phyloP scores from a whole-genome alignment of 1,140 invertebrate genomes.

The Diuraphis noxia region DNA sequence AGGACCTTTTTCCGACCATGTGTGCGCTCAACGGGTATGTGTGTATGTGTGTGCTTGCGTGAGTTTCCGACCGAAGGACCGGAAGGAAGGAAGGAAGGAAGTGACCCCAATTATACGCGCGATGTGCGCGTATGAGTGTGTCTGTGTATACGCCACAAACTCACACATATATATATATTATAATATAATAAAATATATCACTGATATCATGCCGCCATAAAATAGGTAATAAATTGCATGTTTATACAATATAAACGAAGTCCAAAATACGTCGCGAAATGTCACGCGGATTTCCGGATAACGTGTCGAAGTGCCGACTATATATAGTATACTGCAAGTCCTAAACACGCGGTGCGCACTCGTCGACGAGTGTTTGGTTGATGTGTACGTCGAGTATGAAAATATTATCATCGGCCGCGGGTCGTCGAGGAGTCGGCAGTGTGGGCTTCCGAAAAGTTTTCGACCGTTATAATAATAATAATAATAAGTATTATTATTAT shows the following conservation, averaged over 20 bases:
- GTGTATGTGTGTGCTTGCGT: background rate
- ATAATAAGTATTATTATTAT: no score
- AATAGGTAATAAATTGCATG: background rate
- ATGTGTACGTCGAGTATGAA: background rate
- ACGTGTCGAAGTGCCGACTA: background rate
- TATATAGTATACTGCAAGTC: no score
- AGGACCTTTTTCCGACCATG: slow-evolving; percentile 39
- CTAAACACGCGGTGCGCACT: no score
- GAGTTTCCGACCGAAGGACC: background rate
- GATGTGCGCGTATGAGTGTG: background rate
- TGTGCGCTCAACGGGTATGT: background rate
- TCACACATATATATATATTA: background rate
- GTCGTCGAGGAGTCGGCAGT: background rate
- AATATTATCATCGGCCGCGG: background rate
- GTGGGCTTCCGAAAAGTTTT: background rate
- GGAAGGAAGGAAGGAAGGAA: slow-evolving; percentile 53
- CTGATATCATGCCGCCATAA: background rate
- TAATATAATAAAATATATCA: background rate
- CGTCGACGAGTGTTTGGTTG: background rate
- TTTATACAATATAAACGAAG: background rate
- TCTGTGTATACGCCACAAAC: background rate
- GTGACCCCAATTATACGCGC: slow-evolving; percentile 47
- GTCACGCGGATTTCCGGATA: background rate
- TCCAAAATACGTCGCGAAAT: background rate
- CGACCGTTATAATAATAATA: background rate